Base-by-base conservation (phyloP, 2,113 vertebrate species). In the Gulo gulo region DNA sequence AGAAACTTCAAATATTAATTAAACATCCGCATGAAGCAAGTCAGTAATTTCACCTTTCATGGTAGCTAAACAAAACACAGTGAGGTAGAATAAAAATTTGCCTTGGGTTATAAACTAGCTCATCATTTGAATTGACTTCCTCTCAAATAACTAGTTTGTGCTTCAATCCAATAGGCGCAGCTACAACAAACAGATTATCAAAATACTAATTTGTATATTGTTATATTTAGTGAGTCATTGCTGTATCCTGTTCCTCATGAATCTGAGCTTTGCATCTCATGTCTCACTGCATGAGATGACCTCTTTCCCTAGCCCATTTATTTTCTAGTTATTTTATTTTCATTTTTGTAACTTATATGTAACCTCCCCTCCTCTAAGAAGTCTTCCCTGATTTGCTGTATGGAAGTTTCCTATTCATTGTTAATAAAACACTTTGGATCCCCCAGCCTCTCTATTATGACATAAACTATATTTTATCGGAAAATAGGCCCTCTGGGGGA, bases 91-190 rank as follows among this genome's bases (percentile, higher is more conserved):
- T 31, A 74, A 47, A 87, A 74, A 96, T 94, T 95, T 96, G 82
- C 34, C 55, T 94, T 94, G 50, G 74, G 69, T 95, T 63, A 83
- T 65, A 23, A 96, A 94, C 57, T 84, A 69, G 36, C n/a, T 93
- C 57, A 74, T 87, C 14, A 74, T 96, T 91, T 97, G 94, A 88
- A 96, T 9, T 94, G 73, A 90, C 93, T 96, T 97, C 80, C 92
- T 91, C 34, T 69, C n/a, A 79, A 23, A 88, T 84, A 88, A 79
- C 47, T 45, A 61, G 74, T 55, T 85, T 65, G 36, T 73, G 36
- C 13, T 67, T 93, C 47, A 59, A 6, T 67, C 29, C 74, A 11
- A 61, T 71, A 96, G 88, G 86, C 57, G 80, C 71, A 97, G 47
- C 57, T 73, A 67, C 45, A 95, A 78, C 61, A 94, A 97, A 88